Conservation (phyloP, 2,888 invertebrate genomes). For the Trissolcus japonicus region DNA sequence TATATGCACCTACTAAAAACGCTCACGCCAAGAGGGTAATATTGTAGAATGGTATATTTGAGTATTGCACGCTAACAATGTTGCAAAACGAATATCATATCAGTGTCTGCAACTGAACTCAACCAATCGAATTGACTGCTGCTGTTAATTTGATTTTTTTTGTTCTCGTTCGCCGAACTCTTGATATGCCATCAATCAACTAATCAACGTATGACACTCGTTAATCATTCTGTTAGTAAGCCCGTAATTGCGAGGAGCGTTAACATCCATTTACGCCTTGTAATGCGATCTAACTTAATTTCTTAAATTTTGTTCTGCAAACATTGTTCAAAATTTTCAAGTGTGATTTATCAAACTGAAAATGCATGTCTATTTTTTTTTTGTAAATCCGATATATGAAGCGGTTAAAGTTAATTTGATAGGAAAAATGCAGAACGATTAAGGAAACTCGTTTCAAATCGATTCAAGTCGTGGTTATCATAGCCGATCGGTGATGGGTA, state of each 20-base stretch:
- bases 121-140: constrained; percentile 35
- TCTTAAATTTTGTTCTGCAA: no score
- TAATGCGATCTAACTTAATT: no score
- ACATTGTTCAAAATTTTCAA: no score
- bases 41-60: constrained; percentile 8
- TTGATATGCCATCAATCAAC: constrained; percentile 34
- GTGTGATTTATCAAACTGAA: no score
- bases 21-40: constrained; percentile 1
- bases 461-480: background rate
- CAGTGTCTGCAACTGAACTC: constrained; percentile 26
- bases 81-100: constrained; percentile 20
- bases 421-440: no score
- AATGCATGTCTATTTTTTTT: no score
- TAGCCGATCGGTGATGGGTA: background rate
- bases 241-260: constrained; percentile 13
- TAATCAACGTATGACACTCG: constrained; percentile 26
- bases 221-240: constrained; percentile 22
- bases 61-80: constrained; percentile 5
- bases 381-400: no score
- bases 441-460: no score
- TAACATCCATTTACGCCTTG: constrained; percentile 26
- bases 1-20: constrained; percentile 6
- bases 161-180: constrained; percentile 13
- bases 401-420: no score
- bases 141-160: constrained; percentile 42